Evolutionary conservation across 1,140 invertebrate species (phyloP).

Genomic region (Drosophila malerkotliana): DNA sequence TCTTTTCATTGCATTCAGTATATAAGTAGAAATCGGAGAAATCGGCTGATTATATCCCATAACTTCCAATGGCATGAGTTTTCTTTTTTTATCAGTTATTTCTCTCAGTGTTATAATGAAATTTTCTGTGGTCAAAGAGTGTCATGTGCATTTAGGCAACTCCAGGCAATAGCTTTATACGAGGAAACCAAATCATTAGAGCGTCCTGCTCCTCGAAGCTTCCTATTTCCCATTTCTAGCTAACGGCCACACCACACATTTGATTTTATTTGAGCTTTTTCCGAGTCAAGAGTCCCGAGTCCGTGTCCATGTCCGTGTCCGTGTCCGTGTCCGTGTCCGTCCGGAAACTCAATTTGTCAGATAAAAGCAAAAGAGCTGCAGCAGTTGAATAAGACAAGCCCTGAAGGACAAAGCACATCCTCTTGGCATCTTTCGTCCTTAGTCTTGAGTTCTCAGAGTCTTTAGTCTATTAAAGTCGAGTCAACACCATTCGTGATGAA

Average conservation of each 20-base stretch:
- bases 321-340: constrained; percentile 22
- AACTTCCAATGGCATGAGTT: too few species aligned
- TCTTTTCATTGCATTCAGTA: too few species aligned
- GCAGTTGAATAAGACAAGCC: constrained; percentile 24
- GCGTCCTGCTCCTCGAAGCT: constrained; percentile 10
- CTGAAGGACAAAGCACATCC: constrained; percentile 22
- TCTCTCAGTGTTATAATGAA: constrained; percentile 10
- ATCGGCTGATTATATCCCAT: too few species aligned
- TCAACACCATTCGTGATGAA: constrained; percentile 38
- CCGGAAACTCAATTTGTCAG: constrained; percentile 69
- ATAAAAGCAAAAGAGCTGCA: constrained; percentile 45
- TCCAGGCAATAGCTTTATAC: constrained; percentile 34
- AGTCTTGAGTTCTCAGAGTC: constrained; percentile 3
- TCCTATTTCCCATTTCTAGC: constrained; percentile 4
- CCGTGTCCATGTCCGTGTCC: constrained; percentile 14
- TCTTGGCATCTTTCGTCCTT: constrained; percentile 18
- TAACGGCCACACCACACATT: constrained; percentile 36
- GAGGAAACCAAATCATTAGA: constrained; percentile 45
- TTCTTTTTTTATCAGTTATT: background rate
- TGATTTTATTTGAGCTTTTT: constrained; percentile 53
- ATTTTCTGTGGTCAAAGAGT: constrained; percentile 36
- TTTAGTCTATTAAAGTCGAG: constrained; percentile 34
- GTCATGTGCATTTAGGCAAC: constrained; percentile 42
- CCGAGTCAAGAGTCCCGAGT: constrained; percentile 9
- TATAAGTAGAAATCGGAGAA: too few species aligned